phyloP scores from a whole-genome alignment of 2,888 invertebrate species.

The Cordylochernes scorpioides region DNA sequence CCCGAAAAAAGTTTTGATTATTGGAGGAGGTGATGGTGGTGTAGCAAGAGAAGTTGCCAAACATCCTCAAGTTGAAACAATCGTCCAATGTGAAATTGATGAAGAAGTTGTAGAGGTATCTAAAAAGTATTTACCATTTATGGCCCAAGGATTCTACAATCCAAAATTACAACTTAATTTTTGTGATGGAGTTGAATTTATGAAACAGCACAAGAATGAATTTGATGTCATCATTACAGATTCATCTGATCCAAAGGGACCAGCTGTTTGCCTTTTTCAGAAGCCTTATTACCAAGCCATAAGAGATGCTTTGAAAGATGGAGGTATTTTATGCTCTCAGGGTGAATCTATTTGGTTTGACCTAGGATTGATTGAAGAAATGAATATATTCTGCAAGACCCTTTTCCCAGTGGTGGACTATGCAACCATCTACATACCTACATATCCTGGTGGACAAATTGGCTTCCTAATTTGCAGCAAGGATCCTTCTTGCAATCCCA shows the following conservation, averaged over 20 bases:
- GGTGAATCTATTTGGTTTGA: constrained; percentile 44
- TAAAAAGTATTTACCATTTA: constrained; percentile 60
- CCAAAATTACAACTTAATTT: constrained; percentile 55
- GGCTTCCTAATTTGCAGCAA: constrained; percentile 78
- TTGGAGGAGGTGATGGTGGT: constrained; percentile 95
- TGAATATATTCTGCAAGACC: constrained; percentile 42
- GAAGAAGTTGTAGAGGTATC: constrained; percentile 46
- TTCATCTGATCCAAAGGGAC: constrained; percentile 77
- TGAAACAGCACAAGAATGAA: constrained; percentile 48
- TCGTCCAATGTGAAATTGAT: constrained; percentile 86
- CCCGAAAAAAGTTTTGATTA: constrained; percentile 70
- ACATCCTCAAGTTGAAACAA: constrained; percentile 57
- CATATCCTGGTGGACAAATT: constrained; percentile 89
- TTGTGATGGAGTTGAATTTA: constrained; percentile 81
- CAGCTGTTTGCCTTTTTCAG: constrained; percentile 41
- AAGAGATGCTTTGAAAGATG: constrained; percentile 49
- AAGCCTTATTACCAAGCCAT: constrained; percentile 57
- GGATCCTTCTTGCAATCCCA: no score
- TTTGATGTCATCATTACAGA: constrained; percentile 97
- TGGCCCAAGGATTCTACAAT: constrained; percentile 46
- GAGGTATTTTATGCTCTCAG: constrained; percentile 82
- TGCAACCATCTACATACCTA: constrained; percentile 58
- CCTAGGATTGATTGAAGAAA: constrained; percentile 43
- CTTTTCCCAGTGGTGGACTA: constrained; percentile 54
- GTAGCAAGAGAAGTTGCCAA: constrained; percentile 83